These are phyloP conservation scores for Okamejei kenojei DNA, from an alignment of 2,797 vertebrate genomes.

Conservation along the genomic window DNA sequence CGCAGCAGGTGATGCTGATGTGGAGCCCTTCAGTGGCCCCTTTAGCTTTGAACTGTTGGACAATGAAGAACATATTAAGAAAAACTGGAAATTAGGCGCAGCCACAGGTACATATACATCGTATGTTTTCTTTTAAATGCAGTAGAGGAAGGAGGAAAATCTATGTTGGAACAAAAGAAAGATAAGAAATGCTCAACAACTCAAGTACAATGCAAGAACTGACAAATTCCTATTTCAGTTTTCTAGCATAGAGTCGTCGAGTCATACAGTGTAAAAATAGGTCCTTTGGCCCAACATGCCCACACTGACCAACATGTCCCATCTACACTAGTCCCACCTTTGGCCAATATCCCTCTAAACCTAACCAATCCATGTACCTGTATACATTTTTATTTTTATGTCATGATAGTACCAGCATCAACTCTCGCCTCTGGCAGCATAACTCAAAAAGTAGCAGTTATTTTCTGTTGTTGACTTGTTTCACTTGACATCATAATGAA, in stretches of 20 bases:
- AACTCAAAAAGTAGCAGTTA: background rate
- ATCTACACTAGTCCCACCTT: too few species aligned
- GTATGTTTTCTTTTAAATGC: background rate
- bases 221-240: background rate
- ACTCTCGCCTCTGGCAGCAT: too few species aligned
- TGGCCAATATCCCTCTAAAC: too few species aligned
- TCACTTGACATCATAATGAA: background rate
- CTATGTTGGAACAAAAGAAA: background rate
- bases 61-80: constrained; percentile 4
- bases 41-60: constrained; percentile 19
- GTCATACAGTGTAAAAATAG: too few species aligned
- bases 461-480: background rate
- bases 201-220: background rate
- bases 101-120: background rate
- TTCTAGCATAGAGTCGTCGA: background rate
- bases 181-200: background rate
- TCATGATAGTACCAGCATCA: too few species aligned
- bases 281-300: too few species aligned
- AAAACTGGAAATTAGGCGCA: constrained; percentile 5
- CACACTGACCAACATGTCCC: too few species aligned
- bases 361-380: too few species aligned
- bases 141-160: background rate
- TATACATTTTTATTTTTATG: too few species aligned
- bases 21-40: background rate
- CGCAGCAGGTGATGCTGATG: background rate